Percentiles rank a stretch among this genome's conserved stretches.
Evolutionary conservation across 1,140 invertebrate genomes (phyloP).

Genomic region (Lordiphosa stackelbergi): DNA sequence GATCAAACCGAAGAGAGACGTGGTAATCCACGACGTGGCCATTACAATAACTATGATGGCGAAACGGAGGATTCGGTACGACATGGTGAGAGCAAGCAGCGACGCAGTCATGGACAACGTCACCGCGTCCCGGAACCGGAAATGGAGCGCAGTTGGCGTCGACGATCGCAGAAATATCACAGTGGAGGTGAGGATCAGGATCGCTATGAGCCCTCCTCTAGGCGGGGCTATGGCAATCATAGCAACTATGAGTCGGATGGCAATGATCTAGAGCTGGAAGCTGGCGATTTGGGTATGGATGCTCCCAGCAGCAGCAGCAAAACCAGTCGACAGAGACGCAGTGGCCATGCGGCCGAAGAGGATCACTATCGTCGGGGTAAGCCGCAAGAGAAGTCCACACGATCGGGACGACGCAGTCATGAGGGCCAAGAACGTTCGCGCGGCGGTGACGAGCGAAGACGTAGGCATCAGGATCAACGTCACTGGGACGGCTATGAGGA

Average conservation of each 20-base stretch:
- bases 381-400: conserved; percentile 21
- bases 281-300: conserved; percentile 28
- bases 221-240: conserved; percentile 50
- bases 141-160: conserved; percentile 37
- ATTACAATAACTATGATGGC: conserved; percentile 51
- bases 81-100: conserved; percentile 39
- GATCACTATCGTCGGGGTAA: conserved; percentile 50
- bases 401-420: conserved; percentile 30
- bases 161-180: conserved; percentile 24
- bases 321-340: conserved; percentile 40
- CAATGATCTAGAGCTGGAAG: conserved; percentile 16
- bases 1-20: conserved; percentile 39
- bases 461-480: conserved; percentile 16
- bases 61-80: conserved; percentile 67
- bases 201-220: conserved; percentile 20
- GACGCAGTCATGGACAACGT: conserved; percentile 43
- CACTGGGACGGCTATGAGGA: conserved; percentile 66
- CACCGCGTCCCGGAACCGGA: conserved; percentile 27
- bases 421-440: conserved; percentile 15
- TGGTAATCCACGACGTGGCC: conserved; percentile 36
- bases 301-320: conserved; percentile 46
- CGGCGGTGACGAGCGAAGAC: conserved; percentile 13
- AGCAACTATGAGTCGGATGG: conserved; percentile 58
- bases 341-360: conserved; percentile 31
- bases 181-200: conserved; percentile 35